These are phyloP conservation scores for Acutogordius australiensis DNA, from an alignment of 2,888 invertebrate genomes.

Conservation along the genomic window DNA sequence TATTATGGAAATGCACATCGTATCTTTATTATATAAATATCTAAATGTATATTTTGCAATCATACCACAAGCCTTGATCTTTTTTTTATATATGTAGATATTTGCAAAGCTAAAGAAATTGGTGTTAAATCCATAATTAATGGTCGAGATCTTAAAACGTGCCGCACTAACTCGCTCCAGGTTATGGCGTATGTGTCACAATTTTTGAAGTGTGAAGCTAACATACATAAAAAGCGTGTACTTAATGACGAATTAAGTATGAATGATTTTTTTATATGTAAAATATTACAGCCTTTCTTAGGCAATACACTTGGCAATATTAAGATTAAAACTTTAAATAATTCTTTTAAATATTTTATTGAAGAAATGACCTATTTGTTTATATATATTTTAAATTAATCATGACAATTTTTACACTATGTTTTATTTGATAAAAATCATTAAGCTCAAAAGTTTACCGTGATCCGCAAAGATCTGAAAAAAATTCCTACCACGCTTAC, in stretches of 20 bases:
- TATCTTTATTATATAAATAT: too few relatives aligned
- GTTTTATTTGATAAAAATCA: not conserved
- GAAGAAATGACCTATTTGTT: not conserved
- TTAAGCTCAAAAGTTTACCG: not conserved
- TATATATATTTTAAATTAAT: not conserved
- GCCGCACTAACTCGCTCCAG: not conserved
- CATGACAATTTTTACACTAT: not conserved
- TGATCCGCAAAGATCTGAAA: not conserved
- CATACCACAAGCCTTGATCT: too few relatives aligned
- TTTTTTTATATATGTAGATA: too few relatives aligned
- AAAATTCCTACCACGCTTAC: not conserved
- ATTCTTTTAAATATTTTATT: not conserved
- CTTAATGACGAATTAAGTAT: not conserved
- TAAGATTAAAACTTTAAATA: too few relatives aligned
- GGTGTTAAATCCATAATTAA: not conserved
- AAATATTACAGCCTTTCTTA: too few relatives aligned
- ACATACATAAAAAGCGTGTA: not conserved
- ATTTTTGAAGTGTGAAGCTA: not conserved
- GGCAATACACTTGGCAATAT: too few relatives aligned
- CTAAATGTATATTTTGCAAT: too few relatives aligned
- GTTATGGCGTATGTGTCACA: not conserved
- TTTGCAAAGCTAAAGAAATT: conserved; percentile 4
- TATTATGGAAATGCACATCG: too few relatives aligned
- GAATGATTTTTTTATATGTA: not conserved
- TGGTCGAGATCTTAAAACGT: not conserved